A percentile compares a stretch with the other conserved stretches of the same genome.
Conservation (phyloP, 35 echinoderm and acorn worm genomes). For the Ophiothrix spiculata region DNA sequence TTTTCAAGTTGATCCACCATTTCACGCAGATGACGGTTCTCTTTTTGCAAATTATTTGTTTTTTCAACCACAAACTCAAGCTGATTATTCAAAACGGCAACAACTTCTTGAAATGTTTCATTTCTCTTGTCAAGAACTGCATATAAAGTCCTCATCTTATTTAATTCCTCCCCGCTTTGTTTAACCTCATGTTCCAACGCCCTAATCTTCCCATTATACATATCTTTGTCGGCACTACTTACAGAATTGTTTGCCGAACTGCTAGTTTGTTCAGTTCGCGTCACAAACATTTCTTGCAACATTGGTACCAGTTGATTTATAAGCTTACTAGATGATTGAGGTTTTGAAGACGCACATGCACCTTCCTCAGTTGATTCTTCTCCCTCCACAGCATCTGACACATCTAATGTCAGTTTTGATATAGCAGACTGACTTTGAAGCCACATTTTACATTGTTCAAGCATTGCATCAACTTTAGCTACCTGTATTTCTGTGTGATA, state of each 20-base stretch:
- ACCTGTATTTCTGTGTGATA: not conserved
- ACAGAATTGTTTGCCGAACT: not conserved
- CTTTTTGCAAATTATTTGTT: not conserved
- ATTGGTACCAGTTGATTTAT: not conserved
- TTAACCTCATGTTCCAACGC: not conserved
- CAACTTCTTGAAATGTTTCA: no score
- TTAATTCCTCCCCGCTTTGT: not conserved
- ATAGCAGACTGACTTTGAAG: not conserved
- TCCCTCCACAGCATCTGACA: not conserved
- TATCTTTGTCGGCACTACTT: not conserved
- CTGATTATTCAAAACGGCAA: slow-evolving; percentile 34
- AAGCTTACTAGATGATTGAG: not conserved
- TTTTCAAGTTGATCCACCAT: slow-evolving; percentile 28
- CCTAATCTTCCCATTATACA: not conserved
- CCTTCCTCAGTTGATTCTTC: not conserved
- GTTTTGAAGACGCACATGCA: no score
- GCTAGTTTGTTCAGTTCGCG: not conserved
- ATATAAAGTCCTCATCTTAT: not conserved
- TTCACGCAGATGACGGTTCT: slow-evolving; percentile 30
- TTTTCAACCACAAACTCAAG: slow-evolving; percentile 14
- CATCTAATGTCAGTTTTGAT: not conserved
- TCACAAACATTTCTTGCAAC: not conserved
- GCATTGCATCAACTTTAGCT: not conserved
- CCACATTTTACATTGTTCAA: not conserved
- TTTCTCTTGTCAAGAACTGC: not conserved